Conservation (phyloP, 2,888 invertebrate species). For the Cynaeus angustus region DNA sequence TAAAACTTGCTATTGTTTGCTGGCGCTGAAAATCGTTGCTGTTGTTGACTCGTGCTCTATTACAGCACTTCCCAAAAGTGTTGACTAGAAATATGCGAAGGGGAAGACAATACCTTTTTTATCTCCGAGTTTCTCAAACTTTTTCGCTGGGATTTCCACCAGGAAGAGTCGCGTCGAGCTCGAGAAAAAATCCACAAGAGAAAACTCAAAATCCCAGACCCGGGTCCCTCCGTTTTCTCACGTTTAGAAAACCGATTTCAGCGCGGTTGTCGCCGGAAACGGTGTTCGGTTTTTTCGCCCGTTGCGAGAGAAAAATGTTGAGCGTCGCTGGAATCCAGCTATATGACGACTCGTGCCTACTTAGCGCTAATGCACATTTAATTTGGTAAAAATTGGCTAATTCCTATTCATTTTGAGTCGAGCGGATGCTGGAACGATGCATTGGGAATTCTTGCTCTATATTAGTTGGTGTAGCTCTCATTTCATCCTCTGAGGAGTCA, state of each 20-base stretch:
- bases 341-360: conserved; percentile 50
- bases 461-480: conserved; percentile 65
- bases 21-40: conserved; percentile 51
- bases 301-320: conserved; percentile 34
- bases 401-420: conserved; percentile 69
- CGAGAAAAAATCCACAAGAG: too few relatives aligned
- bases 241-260: too few relatives aligned
- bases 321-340: conserved; percentile 41
- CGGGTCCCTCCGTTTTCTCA: too few relatives aligned
- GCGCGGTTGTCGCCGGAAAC: too few relatives aligned
- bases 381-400: conserved; percentile 71
- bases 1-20: conserved; percentile 66
- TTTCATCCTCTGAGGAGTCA: conserved; percentile 61
- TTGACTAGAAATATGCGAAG: conserved; percentile 8
- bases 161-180: too few relatives aligned
- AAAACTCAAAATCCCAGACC: too few relatives aligned
- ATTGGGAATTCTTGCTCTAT: conserved; percentile 64
- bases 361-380: conserved; percentile 69
- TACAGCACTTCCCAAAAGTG: conserved; percentile 53
- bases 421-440: conserved; percentile 59
- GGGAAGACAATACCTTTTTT: too few relatives aligned
- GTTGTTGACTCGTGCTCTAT: conserved; percentile 50
- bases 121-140: too few relatives aligned
- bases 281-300: too few relatives aligned
- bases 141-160: too few relatives aligned